Evolutionary conservation across 2,113 vertebrate species (phyloP).

Genomic region (Heterocephalus glaber): DNA sequence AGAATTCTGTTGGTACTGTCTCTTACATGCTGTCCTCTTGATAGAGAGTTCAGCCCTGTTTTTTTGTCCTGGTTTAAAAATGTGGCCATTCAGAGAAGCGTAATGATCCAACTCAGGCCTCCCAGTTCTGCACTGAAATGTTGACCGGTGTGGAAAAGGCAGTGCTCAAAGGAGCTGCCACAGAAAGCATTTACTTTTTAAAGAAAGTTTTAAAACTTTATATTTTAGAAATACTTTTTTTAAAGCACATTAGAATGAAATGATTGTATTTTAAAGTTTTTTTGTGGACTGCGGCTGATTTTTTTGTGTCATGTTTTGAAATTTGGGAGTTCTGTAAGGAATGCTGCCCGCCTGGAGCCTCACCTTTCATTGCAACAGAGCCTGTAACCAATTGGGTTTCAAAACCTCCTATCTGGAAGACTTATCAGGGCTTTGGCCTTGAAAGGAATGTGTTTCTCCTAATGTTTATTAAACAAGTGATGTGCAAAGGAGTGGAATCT

Average conservation of each 20-base stretch:
- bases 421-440: slow-evolving; percentile 78
- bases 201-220: not conserved
- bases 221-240: not conserved
- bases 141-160: not conserved
- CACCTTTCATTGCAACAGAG: slow-evolving; percentile 72
- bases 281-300: not conserved
- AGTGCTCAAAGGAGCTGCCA: not conserved
- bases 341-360: slow-evolving; percentile 60
- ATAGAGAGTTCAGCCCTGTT: not conserved
- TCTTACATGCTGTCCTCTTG: not conserved
- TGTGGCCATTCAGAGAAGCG: not conserved
- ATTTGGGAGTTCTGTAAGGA: slow-evolving; percentile 58
- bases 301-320: not conserved
- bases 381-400: slow-evolving; percentile 71
- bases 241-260: not conserved
- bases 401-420: slow-evolving; percentile 77
- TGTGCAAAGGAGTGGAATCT: slow-evolving; percentile 43
- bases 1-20: not conserved
- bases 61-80: not conserved
- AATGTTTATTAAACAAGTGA: not conserved
- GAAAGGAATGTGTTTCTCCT: slow-evolving; percentile 81
- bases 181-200: not conserved
- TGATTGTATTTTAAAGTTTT: not conserved
- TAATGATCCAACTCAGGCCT: not conserved
- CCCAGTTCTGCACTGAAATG: not conserved